A percentile compares a stretch with the other conserved stretches of the same genome.
Evolutionary conservation across 1,140 invertebrate genomes (phyloP).

Genomic region (Melipona quadrifasciata): DNA sequence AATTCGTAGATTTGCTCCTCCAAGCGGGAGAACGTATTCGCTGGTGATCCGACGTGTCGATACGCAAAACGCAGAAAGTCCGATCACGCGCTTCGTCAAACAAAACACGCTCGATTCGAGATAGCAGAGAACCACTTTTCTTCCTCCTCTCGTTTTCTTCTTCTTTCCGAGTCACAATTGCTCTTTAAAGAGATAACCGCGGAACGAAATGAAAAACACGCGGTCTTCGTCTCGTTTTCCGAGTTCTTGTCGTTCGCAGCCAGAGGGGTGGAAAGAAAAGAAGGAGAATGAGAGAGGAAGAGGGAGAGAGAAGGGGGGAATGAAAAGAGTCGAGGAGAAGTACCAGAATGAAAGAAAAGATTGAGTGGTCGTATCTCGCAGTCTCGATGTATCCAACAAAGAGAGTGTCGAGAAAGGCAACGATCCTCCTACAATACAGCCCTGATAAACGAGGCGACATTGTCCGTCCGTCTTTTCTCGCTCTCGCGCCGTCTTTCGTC

Average conservation of each 20-base stretch:
- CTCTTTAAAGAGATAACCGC: slow-evolving; percentile 71
- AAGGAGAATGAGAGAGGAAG: slow-evolving; percentile 73
- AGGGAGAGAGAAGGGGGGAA: slow-evolving; percentile 61
- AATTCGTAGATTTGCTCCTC: no score
- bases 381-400: slow-evolving; percentile 79
- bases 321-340: slow-evolving; percentile 71
- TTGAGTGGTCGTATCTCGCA: slow-evolving; percentile 76
- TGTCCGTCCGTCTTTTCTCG: slow-evolving; percentile 60
- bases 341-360: slow-evolving; percentile 78
- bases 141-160: not conserved
- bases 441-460: slow-evolving; percentile 73
- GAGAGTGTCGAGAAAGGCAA: slow-evolving; percentile 77
- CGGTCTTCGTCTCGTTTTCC: not conserved
- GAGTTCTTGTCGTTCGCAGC: no score
- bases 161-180: slow-evolving; percentile 70
- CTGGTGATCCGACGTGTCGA: not conserved
- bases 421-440: slow-evolving; percentile 74
- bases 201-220: slow-evolving; percentile 54
- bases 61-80: not conserved
- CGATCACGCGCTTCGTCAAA: not conserved
- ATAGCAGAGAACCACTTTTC: slow-evolving; percentile 61
- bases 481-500: not conserved
- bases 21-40: no score
- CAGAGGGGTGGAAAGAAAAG: slow-evolving; percentile 63
- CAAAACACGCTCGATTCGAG: slow-evolving; percentile 48